Evolutionary conservation across 2,888 invertebrate species (phyloP), one percentile per base, ranked within the genome.

Genomic region (Leptinotarsa juncta): DNA sequence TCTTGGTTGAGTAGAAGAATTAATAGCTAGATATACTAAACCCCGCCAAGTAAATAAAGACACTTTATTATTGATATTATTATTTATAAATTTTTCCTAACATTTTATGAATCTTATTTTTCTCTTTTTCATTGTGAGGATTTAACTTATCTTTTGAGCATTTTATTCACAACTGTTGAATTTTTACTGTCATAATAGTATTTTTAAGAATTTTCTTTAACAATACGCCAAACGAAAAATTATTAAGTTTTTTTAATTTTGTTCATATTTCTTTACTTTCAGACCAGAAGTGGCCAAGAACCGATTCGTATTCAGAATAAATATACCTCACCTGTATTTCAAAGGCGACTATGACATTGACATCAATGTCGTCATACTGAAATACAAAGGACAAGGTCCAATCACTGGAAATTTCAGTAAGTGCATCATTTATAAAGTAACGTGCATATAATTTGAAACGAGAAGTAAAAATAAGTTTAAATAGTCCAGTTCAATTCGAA

Each of bases 291-390:
- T 92, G 60, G 89, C 90, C 60, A 91, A 91, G 80, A 91, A 93
- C 80, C 87, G 89, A 77, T 93, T 93, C 83, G 90, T 91, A 77
- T 93, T 93, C 85, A 91, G 90, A 82, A 88, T 92, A 55, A 84
- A 89, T 55, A 88, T 93, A 49, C 92, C 92, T 0, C 88, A 87
- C 71, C 83, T 94, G 72, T 90, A 90, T 76, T 92, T 93, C 82
- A 88, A 89, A 72, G 93, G 93, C 26, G 91, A 93, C 81, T 94
- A 93, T 87, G 91, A 92, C 85, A 91, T 93, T 87, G 91, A 93
- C 82, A 92, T 93, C 81, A 90, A 92, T 74, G 89, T 94, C 14
- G 84, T 94, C 55, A 86, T 93, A 57, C 86, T 93, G 42, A 89
- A 91, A 79, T 88, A 93, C 18, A 89, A 91, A 77, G 93, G 93